Percentiles rank a stretch among this genome's conserved stretches.
phyloP scores from a whole-genome alignment of 2,888 invertebrate genomes.

The Tetranychus truncatus region DNA sequence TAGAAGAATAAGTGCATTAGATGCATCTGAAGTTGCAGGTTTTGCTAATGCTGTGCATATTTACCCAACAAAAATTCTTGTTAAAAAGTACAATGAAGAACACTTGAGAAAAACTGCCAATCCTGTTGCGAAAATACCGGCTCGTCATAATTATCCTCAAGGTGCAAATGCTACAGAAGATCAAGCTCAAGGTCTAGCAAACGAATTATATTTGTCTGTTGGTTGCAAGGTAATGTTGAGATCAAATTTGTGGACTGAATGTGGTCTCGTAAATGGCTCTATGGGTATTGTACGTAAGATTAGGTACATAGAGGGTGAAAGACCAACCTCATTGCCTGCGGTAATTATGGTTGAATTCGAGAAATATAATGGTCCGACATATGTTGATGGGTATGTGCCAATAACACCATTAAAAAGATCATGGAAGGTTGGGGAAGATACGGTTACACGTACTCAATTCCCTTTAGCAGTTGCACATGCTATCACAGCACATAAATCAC shows the following conservation, averaged over 20 bases:
- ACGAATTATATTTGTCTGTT: not conserved
- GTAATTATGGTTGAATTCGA: too few species aligned
- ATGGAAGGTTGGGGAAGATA: too few species aligned
- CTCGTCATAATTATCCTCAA: not conserved
- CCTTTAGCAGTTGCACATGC: too few species aligned
- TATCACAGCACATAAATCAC: too few species aligned
- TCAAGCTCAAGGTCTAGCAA: not conserved
- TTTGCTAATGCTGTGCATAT: not conserved
- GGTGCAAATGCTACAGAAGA: not conserved
- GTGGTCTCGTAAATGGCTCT: not conserved
- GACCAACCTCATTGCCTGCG: too few species aligned
- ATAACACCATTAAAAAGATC: too few species aligned
- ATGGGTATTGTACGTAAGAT: not conserved
- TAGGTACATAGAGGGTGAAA: too few species aligned
- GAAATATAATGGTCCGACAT: too few species aligned
- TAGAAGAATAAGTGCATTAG: not conserved
- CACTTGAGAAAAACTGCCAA: not conserved
- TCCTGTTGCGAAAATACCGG: not conserved
- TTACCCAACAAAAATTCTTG: not conserved
- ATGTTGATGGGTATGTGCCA: too few species aligned
- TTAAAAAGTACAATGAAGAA: not conserved
- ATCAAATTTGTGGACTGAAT: not conserved
- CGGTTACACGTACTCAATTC: too few species aligned
- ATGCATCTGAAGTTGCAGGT: rapidly evolving
- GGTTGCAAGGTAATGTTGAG: not conserved